phyloP scores from a whole-genome alignment of 1,140 invertebrate genomes.

The Drosophila parvula region DNA sequence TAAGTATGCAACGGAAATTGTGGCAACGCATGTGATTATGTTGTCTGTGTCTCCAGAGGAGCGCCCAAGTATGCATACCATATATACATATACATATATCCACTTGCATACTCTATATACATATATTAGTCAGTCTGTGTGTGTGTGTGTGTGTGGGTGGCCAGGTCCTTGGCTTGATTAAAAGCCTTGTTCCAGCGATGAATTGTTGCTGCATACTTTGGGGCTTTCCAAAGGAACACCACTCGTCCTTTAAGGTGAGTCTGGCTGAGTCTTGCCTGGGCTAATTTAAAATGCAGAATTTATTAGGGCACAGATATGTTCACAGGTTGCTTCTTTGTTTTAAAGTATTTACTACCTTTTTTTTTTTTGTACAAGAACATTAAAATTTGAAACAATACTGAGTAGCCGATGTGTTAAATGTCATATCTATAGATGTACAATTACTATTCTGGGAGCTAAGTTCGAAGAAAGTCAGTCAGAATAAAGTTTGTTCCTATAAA shows the following conservation, averaged over 20 bases:
- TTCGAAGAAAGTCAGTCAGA: no score
- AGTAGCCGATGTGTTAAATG: neutral
- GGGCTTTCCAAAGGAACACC: neutral
- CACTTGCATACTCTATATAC: neutral
- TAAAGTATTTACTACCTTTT: neutral
- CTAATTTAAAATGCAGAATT: slow-evolving; percentile 5
- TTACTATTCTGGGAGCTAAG: no score
- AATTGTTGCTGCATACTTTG: slow-evolving; percentile 46
- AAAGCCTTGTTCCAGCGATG: slow-evolving; percentile 43
- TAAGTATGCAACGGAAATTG: slow-evolving; percentile 66
- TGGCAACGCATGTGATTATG: slow-evolving; percentile 63
- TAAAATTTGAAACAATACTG: neutral
- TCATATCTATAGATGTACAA: neutral
- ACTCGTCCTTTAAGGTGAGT: slow-evolving; percentile 17
- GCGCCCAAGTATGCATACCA: slow-evolving; percentile 22
- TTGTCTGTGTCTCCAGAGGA: slow-evolving; percentile 26
- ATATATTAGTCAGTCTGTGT: neutral
- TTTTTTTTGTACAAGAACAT: no score
- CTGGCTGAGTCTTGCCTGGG: neutral
- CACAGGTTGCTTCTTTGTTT: no score
- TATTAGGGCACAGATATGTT: neutral
- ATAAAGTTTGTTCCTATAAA: no score
- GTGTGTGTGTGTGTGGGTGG: slow-evolving; percentile 4
- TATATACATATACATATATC: slow-evolving; percentile 6
- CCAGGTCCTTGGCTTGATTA: slow-evolving; percentile 45